phyloP scores from a whole-genome alignment of 2,888 invertebrate species.

The Drosophila subquinaria region DNA sequence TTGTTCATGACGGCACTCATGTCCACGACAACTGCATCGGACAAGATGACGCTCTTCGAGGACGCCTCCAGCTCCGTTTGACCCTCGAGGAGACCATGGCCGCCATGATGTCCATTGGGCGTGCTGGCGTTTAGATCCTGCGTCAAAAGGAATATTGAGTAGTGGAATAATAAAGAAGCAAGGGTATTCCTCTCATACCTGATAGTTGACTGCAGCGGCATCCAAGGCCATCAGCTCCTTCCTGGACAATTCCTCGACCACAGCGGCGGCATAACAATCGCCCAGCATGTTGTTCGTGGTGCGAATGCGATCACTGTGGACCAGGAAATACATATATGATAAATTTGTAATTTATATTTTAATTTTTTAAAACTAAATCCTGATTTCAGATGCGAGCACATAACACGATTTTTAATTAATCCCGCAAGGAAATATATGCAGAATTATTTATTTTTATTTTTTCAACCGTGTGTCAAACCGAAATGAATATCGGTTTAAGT shows the following conservation, averaged over 20 bases:
- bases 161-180: no score
- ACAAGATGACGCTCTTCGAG: conserved; percentile 86
- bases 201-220: conserved; percentile 88
- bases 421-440: no score
- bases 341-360: no score
- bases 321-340: background rate
- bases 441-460: no score
- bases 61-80: conserved; percentile 86
- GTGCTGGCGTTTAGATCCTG: conserved; percentile 86
- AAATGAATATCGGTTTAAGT: no score
- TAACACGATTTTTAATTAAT: no score
- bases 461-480: no score
- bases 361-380: no score
- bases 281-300: conserved; percentile 96
- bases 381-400: no score
- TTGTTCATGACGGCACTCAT: conserved; percentile 86
- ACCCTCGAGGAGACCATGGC: conserved; percentile 84
- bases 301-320: conserved; percentile 91
- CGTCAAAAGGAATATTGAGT: background rate
- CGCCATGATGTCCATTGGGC: conserved; percentile 86
- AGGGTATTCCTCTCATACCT: conserved; percentile 81
- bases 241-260: conserved; percentile 93
- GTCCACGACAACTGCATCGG: conserved; percentile 88
- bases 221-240: conserved; percentile 92
- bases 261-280: conserved; percentile 94